Evolutionary conservation across 1,140 invertebrate species (phyloP), one percentile per base, ranked within the genome.

Genomic region (Heliconius eleuchia): DNA sequence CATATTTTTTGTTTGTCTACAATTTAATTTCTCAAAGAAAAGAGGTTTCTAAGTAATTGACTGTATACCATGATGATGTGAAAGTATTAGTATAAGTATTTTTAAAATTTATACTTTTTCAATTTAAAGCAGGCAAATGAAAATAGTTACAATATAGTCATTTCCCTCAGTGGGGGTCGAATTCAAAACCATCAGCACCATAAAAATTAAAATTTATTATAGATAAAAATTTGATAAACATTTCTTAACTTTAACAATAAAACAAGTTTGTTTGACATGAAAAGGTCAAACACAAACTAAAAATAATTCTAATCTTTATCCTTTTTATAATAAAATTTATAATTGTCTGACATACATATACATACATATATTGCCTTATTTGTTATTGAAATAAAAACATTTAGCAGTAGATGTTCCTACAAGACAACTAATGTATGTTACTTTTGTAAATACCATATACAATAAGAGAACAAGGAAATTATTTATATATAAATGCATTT

Each of bases 211-310:
- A 46, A 46, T 46, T 46, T 46, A 46, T 46, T 46, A 46, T 13
- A 46, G 13, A 16, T 46, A 46, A 8, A 46, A 46, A 16, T 46
- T 46, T 13, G 13, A 46, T 46, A 46, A 46, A 52, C 16, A 52
- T 52, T 52, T 52, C 0, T 5, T 52, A 6, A 52, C 18, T 52
- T 52, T 18, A 52, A 52, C 50, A 50, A 70, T 60, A 73, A 79
- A 80, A 83, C 76, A 46, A 60, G 71, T 80, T 82, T 81, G 83
- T 85, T 83, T 85, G 79, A 78, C 81, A 74, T 80, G 73, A 57
- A 81, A 82, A 83, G 80, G 78, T 84, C 78, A 80, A 52, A 76
- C 46, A 27, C 60, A 27, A 66, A 66, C 11, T 23, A n/a, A 57
- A 27, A 66, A 9, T 27, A 27, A 66, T 66, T 66, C 60, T 66